Evolutionary conservation across 1,140 invertebrate genomes (phyloP), one percentile per base, ranked within the genome.

Genomic region (Thrips palmi): DNA sequence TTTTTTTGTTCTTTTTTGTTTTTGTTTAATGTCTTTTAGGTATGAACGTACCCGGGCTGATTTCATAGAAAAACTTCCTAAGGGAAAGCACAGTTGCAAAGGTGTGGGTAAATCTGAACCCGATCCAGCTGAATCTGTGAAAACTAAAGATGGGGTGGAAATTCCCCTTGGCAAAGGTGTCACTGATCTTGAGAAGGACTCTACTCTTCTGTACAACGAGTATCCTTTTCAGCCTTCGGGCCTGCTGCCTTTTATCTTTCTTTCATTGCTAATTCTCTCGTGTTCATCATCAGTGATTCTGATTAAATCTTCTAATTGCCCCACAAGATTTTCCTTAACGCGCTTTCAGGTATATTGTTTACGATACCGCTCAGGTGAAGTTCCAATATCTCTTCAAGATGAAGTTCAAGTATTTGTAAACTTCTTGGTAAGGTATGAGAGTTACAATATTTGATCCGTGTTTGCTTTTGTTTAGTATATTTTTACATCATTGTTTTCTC

Each of bases 321-420:
- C 4, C 36, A n/a, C 2, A 15, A n/a, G 31, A 28, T 49, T 65
- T 64, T 59, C 59, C 61, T 67, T 58, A 65, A 44, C 34, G 27
- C 41, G 38, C 40, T 44, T 43, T 48, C 58, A 74, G 71, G 63
- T 87, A 74, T 51, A 87, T 93, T 52, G 84, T 93, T 1, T 92
- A 92, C 49, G 86, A 92, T 57, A 70, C 83, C 21, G 79, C 80
- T 20, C 88, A 92, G 57, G 77, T 89, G 1, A 80, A 85, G 47
- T 64, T 79, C 10, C 70, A 79, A 47, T 91, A 88, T 52, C 57
- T 89, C 37, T 45, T 88, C 22, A 71, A 73, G 46, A 63, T 78
- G 56, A 73, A 84, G 14, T 91, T 91, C 55, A 76, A 83, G 25
- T 79, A n/a, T n/a, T n/a, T n/a, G n/a, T n/a, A n/a, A n/a, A n/a